Percentiles rank a stretch among this genome's conserved stretches.
Evolutionary conservation across 2,113 vertebrate genomes (phyloP).

Genomic region (Heteronetta atricapilla): DNA sequence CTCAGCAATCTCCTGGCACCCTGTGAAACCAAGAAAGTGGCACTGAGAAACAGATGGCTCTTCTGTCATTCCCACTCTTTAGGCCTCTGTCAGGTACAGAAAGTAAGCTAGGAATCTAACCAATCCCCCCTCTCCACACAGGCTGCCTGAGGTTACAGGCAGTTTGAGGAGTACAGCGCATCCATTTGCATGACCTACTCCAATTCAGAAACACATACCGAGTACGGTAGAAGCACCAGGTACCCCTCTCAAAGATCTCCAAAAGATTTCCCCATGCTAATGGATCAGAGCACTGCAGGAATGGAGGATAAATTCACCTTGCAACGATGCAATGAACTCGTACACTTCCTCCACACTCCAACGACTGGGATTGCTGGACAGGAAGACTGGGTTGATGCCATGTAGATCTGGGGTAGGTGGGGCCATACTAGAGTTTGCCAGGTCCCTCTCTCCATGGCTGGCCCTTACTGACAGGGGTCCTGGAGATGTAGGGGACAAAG

Average conservation of each 20-base stretch:
- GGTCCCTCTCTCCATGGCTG: constrained; percentile 83
- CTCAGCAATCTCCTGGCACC: constrained; percentile 94
- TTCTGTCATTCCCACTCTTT: background rate
- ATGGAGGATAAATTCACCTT: constrained; percentile 78
- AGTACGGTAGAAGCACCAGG: background rate
- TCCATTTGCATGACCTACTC: background rate
- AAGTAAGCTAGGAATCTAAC: background rate
- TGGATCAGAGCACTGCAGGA: background rate
- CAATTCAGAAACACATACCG: background rate
- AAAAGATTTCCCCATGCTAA: background rate
- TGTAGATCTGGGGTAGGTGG: constrained; percentile 83
- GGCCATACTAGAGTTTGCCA: constrained; percentile 77
- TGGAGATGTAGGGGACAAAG: constrained; percentile 88
- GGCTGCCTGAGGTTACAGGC: background rate
- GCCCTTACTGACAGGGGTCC: constrained; percentile 87
- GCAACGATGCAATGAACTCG: constrained; percentile 94
- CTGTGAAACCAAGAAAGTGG: constrained; percentile 64
- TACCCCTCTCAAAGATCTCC: background rate
- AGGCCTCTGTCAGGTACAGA: background rate
- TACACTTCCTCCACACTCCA: constrained; percentile 98
- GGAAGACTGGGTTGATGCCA: constrained; percentile 87
- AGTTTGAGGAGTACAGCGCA: background rate
- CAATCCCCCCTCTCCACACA: background rate
- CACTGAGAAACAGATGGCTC: background rate
- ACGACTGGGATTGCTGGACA: constrained; percentile 88